phyloP scores from a whole-genome alignment of 1,140 invertebrate species.

The Anastatus disparis region DNA sequence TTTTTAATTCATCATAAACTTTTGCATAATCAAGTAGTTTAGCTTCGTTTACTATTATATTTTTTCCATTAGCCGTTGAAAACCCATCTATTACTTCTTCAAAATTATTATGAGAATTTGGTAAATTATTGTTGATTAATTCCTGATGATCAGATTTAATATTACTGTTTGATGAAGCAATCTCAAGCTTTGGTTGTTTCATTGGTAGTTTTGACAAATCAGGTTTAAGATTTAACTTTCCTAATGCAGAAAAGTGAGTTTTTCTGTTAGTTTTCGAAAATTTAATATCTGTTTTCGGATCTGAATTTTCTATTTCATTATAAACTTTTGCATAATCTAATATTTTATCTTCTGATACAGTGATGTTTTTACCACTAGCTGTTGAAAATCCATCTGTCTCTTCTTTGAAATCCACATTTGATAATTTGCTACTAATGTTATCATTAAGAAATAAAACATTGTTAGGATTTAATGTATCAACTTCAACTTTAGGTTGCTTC shows the following conservation, averaged over 20 bases:
- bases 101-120: not conserved
- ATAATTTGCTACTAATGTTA: not conserved
- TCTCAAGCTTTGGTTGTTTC: too few relatives aligned
- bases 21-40: slow-evolving; percentile 43
- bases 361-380: slow-evolving; percentile 52
- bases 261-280: too few relatives aligned
- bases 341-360: slow-evolving; percentile 46
- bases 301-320: too few relatives aligned
- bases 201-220: too few relatives aligned
- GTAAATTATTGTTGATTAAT: not conserved
- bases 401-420: not conserved
- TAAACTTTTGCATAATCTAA: slow-evolving; percentile 15
- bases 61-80: slow-evolving; percentile 56
- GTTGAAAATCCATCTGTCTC: slow-evolving; percentile 54
- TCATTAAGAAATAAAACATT: not conserved
- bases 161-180: too few relatives aligned
- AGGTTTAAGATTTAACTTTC: too few relatives aligned
- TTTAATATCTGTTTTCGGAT: too few relatives aligned
- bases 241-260: too few relatives aligned
- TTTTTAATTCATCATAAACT: slow-evolving; percentile 27
- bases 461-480: not conserved
- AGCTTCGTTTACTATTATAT: slow-evolving; percentile 45
- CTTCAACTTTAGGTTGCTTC: not conserved
- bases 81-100: slow-evolving; percentile 49
- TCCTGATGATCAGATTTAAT: too few relatives aligned